Evolutionary conservation across 1,140 invertebrate genomes (phyloP), one percentile per base, ranked within the genome.

Genomic region (Steinernema khuongi): DNA sequence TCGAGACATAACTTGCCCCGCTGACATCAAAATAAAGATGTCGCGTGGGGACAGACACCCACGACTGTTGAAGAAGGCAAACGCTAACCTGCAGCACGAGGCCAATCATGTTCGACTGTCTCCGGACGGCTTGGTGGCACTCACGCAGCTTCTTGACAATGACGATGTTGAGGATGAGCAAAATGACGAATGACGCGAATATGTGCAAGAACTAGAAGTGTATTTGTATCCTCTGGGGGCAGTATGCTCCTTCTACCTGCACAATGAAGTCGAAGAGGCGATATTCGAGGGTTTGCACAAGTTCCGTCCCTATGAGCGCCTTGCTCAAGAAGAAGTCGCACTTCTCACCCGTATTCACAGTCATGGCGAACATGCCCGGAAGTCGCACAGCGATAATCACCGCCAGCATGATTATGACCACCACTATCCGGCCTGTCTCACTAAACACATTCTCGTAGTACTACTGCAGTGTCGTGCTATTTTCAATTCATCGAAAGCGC

Each of bases 141-240:
- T 68, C 29, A n/a, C 67, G 29, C 7, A 31, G 67, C 28, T 14
- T 68, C 22, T 68, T 31, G 11, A 68, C 32, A 29, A 68, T 68
- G 14, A 68, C 67, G 67, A 68, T 31, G 67, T 68, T 68, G 7
- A 68, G 31, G 28, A 68, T 68, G 14, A 68, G 67, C 11, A 68
- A 30, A 68, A 68, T 68, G 67, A 68, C 67, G 32, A 68, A 68
- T 2, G 67, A 68, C 11, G 32, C 67, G 67, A 68, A 68, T 7
- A 33, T 68, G 22, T 68, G 67, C 11, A 68, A n/a, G 67, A 68
- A 68, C 67, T 68, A 4, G 7, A 68, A 68, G 32, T 29, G 4
- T 68, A n/a, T 4, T 7, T 31, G 22, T 68, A 4, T 68, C 17
- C 67, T 4, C 66, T 4, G 18, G 29, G n/a, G 67, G 4, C 4